Conservation (phyloP, 1,140 invertebrate species). For the Tribolium castaneum region DNA sequence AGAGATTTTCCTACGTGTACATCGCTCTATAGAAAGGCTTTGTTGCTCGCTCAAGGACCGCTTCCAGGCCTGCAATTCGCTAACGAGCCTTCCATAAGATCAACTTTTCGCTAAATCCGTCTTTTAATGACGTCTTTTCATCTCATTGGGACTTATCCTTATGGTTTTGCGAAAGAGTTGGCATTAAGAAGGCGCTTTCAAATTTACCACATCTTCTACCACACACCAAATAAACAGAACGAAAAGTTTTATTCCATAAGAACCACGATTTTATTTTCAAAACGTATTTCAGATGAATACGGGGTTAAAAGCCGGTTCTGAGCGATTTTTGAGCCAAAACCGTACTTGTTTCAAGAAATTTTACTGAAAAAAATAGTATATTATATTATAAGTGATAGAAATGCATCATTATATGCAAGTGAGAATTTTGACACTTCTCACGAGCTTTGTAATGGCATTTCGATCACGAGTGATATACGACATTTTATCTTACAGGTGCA, state of each 20-base stretch:
- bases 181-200: neutral
- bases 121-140: constrained; percentile 23
- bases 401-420: no score
- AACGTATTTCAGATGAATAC: no score
- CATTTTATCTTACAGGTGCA: no score
- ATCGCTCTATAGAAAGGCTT: constrained; percentile 11
- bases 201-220: neutral
- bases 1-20: constrained; percentile 25
- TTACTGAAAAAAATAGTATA: no score
- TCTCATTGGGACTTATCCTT: neutral
- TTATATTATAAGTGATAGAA: no score
- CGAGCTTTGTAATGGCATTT: no score
- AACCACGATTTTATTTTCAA: neutral
- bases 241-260: neutral
- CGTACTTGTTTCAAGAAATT: no score
- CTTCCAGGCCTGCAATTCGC: neutral
- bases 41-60: constrained; percentile 22
- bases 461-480: no score
- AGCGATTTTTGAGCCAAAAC: no score
- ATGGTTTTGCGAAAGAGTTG: neutral
- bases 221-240: neutral
- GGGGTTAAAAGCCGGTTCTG: neutral
- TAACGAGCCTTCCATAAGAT: constrained; percentile 30
- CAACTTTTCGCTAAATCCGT: constrained; percentile 17
- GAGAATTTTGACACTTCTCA: no score